Evolutionary conservation across 2,797 vertebrate genomes (phyloP).

Genomic region (Gallinago stenura): DNA sequence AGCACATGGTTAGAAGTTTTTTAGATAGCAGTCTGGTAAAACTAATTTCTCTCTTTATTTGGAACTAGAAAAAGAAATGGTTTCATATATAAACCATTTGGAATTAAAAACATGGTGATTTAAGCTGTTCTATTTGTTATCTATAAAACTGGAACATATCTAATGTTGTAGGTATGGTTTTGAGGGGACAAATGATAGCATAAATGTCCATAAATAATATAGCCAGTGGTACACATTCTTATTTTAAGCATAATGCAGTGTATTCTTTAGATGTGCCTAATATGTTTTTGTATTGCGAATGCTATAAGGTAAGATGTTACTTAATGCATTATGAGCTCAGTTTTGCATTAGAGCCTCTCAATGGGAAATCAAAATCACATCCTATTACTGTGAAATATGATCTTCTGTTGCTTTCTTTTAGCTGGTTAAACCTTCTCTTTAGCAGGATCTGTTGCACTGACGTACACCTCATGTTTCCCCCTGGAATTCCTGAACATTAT

Average conservation of each 20-base stretch:
- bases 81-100: neutral
- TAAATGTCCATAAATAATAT: neutral
- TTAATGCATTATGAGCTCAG: neutral
- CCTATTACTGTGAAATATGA: neutral
- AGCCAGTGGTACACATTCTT: neutral
- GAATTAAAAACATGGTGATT: neutral
- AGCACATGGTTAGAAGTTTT: neutral
- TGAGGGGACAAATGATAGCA: neutral
- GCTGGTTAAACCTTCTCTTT: neutral
- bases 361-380: slow-evolving; percentile 19
- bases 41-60: neutral
- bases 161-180: neutral
- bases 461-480: neutral
- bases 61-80: neutral
- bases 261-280: neutral
- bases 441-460: neutral
- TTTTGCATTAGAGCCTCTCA: neutral
- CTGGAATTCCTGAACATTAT: neutral
- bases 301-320: neutral
- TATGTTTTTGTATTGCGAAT: neutral
- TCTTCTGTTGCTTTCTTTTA: neutral
- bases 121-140: neutral
- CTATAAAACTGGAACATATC: neutral
- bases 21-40: neutral
- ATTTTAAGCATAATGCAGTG: neutral